phyloP scores from a whole-genome alignment of 1,140 invertebrate genomes.

The Prorops nasuta region DNA sequence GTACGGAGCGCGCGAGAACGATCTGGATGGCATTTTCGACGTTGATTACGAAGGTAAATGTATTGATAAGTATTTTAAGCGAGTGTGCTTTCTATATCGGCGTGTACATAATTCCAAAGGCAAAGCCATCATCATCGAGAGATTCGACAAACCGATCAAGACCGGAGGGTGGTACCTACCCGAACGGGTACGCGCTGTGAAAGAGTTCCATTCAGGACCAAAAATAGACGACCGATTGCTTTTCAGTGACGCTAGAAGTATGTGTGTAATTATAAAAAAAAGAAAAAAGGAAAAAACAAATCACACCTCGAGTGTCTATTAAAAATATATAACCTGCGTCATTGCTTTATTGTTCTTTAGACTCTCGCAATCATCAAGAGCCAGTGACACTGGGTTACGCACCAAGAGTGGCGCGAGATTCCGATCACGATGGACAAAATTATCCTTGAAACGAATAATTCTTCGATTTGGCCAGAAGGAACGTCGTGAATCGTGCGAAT shows the following conservation, averaged over 20 bases:
- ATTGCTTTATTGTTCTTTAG: too few species aligned
- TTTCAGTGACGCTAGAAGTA: slow-evolving; percentile 17
- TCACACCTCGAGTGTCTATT: too few species aligned
- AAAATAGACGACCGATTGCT: slow-evolving; percentile 14
- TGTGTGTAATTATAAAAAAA: too few species aligned
- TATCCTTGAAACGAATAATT: too few species aligned
- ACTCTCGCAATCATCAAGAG: slow-evolving; percentile 18
- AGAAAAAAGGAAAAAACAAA: slow-evolving; percentile 1
- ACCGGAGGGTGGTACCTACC: slow-evolving; percentile 14
- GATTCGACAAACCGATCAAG: slow-evolving; percentile 5
- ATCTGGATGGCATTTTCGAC: slow-evolving; percentile 13
- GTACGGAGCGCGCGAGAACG: slow-evolving; percentile 8
- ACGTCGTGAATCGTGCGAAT: too few species aligned
- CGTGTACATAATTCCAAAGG: too few species aligned
- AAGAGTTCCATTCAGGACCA: slow-evolving; percentile 13
- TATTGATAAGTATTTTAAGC: too few species aligned
- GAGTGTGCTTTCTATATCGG: too few species aligned
- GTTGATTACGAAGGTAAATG: slow-evolving; percentile 31
- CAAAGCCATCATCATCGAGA: not conserved
- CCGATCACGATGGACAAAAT: slow-evolving; percentile 8
- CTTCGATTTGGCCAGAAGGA: too few species aligned
- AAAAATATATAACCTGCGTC: too few species aligned
- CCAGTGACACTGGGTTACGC: slow-evolving; percentile 15
- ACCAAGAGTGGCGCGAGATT: slow-evolving; percentile 22
- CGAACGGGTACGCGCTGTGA: slow-evolving; percentile 5